Evolutionary conservation across 1,140 invertebrate genomes (phyloP).

Genomic region (Rhagoletis pomonella): DNA sequence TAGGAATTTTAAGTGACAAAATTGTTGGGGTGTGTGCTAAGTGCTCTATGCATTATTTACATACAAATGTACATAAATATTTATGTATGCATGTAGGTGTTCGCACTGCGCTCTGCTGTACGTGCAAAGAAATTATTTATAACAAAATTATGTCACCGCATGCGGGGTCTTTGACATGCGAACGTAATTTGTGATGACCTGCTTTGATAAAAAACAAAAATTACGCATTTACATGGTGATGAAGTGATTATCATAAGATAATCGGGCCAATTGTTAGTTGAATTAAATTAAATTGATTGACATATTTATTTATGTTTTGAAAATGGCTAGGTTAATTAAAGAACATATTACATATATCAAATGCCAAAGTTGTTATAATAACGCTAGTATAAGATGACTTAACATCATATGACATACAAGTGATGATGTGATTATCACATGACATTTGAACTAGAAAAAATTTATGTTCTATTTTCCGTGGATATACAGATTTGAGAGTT

Average conservation of each 20-base stretch:
- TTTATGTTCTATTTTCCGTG: too few relatives aligned
- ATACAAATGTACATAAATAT: not conserved
- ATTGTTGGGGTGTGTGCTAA: conserved; percentile 13
- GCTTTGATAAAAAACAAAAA: not conserved
- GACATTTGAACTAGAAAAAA: too few relatives aligned
- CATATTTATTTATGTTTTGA: too few relatives aligned
- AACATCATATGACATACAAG: too few relatives aligned
- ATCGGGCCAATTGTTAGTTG: not conserved
- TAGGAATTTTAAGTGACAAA: conserved; percentile 44
- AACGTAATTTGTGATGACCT: not conserved
- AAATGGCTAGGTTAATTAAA: too few relatives aligned
- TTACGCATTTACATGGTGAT: not conserved
- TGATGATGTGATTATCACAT: too few relatives aligned
- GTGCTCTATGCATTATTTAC: not conserved
- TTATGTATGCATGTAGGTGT: not conserved
- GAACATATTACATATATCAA: too few relatives aligned
- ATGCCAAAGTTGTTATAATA: too few relatives aligned
- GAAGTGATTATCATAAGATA: too few relatives aligned
- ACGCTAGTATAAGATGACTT: too few relatives aligned
- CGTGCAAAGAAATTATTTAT: conserved; percentile 16
- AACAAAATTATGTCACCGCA: conserved; percentile 35
- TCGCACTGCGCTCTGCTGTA: not conserved
- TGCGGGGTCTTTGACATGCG: conserved; percentile 13
- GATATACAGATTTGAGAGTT: too few relatives aligned
- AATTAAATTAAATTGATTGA: too few relatives aligned